A percentile compares a stretch with the other conserved stretches of the same genome.
These are phyloP conservation scores for Terebella lapidaria DNA, from an alignment of 2,888 invertebrate species.

Conservation along the genomic window DNA sequence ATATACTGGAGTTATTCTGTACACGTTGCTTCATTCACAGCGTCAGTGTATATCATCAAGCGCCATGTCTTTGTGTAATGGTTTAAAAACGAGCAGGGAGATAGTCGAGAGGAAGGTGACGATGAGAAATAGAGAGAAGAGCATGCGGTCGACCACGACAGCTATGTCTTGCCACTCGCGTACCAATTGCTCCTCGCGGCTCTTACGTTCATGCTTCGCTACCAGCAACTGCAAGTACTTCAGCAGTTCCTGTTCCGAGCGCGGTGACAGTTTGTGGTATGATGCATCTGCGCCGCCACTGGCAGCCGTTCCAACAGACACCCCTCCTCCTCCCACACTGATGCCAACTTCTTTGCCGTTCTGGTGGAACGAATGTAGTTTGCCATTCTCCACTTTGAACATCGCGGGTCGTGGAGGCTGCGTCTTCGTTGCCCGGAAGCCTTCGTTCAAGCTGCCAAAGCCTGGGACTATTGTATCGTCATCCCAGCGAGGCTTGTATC, in stretches of 20 bases:
- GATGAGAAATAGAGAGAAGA: conserved; percentile 57
- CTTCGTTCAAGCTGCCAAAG: not conserved
- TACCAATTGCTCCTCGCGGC: conserved; percentile 30
- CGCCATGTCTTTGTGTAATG: conserved; percentile 38
- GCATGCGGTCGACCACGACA: conserved; percentile 55
- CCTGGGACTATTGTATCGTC: not conserved
- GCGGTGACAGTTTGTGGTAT: not conserved
- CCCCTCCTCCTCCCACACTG: not conserved
- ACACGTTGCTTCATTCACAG: no score
- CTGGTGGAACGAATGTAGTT: not conserved
- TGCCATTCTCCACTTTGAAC: not conserved
- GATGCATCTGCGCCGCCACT: not conserved
- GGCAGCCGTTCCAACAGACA: not conserved
- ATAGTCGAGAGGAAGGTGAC: conserved; percentile 56
- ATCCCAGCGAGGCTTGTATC: not conserved
- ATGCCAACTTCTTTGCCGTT: no score
- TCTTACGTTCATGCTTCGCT: conserved; percentile 33
- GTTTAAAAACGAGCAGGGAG: conserved; percentile 55
- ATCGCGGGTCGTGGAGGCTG: not conserved
- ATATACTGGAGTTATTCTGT: no score
- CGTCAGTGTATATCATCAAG: no score
- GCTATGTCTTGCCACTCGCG: conserved; percentile 55
- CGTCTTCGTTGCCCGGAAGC: not conserved
- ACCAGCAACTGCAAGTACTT: conserved; percentile 37
- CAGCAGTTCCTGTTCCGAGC: conserved; percentile 33